Evolutionary conservation across 2,797 vertebrate species (phyloP), one percentile per base, ranked within the genome.

Genomic region (Notolepis coatsorum): DNA sequence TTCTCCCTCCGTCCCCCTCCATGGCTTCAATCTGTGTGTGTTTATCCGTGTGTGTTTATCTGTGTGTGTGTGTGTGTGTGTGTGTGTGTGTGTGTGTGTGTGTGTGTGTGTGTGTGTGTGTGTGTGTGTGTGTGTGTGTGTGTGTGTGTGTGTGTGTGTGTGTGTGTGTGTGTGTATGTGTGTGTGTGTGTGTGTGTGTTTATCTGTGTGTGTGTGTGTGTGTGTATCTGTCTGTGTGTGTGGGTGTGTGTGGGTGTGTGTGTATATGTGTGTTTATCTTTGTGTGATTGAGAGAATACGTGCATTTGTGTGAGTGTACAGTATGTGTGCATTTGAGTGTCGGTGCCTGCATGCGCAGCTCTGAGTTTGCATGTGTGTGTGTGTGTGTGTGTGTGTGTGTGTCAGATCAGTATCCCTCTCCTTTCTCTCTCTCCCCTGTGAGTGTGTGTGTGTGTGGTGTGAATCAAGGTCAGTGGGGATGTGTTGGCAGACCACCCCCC

Each of bases 391-490:
- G 15, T 37, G 43, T 25, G 57, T 28, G 12, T 66, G 75, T 72
- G 79, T 71, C 70, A 74, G 79, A 86, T 85, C 61, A 39, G 57
- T 75, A 75, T 82, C 80, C 38, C 38, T 20, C 38, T 3, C 13
- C 20, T 2, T 52, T 46, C 43, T 37, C 24, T 30, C 61, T 46
- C 48, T 53, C 61, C 51, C 51, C 27, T 30, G 43, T 60, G 53
- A 15, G 69, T 68, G 73, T 71, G 65, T 73, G 73, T 79, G 70
- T 38, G 23, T 45, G 38, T 17, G 24, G 84, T 82, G 81, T 80
- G 77, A 89, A 87, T 88, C 84, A 91, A 91, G 89, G 90, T 91
- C 87, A 90, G 82, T 71, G 77, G 85, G 82, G 84, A 89, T 88
- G 76, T 79, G 75, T 78, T 88, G 77, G 76, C 83, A 81, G 75